Base-by-base conservation (phyloP, 1,140 invertebrate genomes). In the Helicoverpa zea region DNA sequence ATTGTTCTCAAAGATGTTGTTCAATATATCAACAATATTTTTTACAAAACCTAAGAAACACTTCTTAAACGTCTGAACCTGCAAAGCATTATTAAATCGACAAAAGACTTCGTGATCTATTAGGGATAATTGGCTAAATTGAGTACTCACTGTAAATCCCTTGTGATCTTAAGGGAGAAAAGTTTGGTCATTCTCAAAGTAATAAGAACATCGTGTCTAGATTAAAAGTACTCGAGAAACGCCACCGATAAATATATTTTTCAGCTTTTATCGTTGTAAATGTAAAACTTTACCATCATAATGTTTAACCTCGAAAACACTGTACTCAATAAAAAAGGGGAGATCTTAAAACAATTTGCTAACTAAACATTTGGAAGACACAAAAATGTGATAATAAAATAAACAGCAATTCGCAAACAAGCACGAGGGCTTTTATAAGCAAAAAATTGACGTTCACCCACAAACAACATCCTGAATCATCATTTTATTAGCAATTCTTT, bases 401-500 rank as follows among this genome's bases (percentile, higher is more conserved):
- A 75, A 75, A 75, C 58, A 75, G 43, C 54, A 12, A 56, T 73
- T 58, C 70, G 12, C 30, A 43, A 56, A 68, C 64, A 68, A 51
- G 16, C 64, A 13, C 72, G 72, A 61, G 35, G 35, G 72, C 54
- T 75, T 75, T 75, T 75, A 75, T 75, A 49, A 75, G 72, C 73
- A 75, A 63, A 75, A 75, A 75, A 79, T 56, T 72, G 66, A 70
- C 66, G 64, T 66, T 61, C 43, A 72, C 76, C 54, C 66, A 61
- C 77, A 79, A 30, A 61, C 77, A 58, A 79, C 52, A 59, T 58
- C 52, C 77, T 54, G 43, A 66, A 49, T 79, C 72, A 75, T 81
- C 72, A 73, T 75, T 81, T 81, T 76, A 75, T 52, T 63, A 73
- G 68, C 70, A 29, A 75, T 77, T 75, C 72, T 59, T 76, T 75